Base-by-base conservation (phyloP, 2,113 vertebrate genomes). In the Chionis minor region DNA sequence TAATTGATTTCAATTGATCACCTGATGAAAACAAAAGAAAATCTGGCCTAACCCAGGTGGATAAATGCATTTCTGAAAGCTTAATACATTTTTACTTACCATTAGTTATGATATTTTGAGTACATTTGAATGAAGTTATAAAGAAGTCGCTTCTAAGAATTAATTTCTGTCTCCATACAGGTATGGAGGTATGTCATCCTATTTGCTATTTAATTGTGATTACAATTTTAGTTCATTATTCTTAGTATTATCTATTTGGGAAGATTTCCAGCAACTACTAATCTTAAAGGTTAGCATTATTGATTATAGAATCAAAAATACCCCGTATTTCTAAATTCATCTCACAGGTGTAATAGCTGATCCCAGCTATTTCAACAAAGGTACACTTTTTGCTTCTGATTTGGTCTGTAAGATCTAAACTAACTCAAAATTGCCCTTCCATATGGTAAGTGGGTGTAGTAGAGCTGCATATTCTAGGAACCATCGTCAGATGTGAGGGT, bases 401-500 rank as follows among this genome's bases (percentile, higher is more conserved):
- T 71, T 66, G 40, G 32, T 89, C 75, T 38, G 42, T 30, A 14
- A 72, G 51, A 72, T 51, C 63, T 78, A 66, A 86, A 86, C 45
- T 85, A 70, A 71, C 32, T 66, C 17, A 33, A 67, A 69, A 63
- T 79, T 91, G 69, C 65, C n/a, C 20, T 77, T 86, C 90, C 90
- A 77, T 72, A 81, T 92, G 74, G 45, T 67, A 71, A 54, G 86
- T 94, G 85, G 85, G 93, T 81, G 93, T 70, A 85, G 84, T 47
- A 40, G n/a, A 89, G 52, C 44, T 84, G 55, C 70, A 56, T 63
- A 59, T 71, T 38, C 69, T 38, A 61, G 58, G 80, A 75, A 23
- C n/a, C 45, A 10, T 85, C 79, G 47, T 85, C 56, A 75, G 44
- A 85, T 49, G 35, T 27, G 40, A 84, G 84, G 77, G 44, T 72